Base-by-base conservation (phyloP, 1,140 invertebrate species). In the Philotrypesis tridentata region DNA sequence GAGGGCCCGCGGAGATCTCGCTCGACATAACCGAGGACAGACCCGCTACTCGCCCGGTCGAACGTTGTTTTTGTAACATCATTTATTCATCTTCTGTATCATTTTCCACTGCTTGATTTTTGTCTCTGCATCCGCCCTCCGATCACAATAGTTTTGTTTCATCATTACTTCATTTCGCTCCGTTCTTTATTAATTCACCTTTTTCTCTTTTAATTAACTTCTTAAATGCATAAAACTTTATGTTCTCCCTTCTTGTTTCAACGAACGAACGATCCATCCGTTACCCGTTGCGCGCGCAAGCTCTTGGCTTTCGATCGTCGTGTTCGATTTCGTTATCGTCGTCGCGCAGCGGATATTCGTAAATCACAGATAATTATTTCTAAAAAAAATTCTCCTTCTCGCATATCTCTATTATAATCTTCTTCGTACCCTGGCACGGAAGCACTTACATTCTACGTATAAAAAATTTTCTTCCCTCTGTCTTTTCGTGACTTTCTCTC, bases 371-470 rank as follows among this genome's bases (percentile, higher is more conserved):
- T 79, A 82, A 82, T 82, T 82, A 84, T 84, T 80, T 78, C 77
- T 82, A 80, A 80, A 84, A 82, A 82, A 83, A 79, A 65, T 71
- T 55, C 40, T 71, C 60, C 43, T n/a, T 3, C 61, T 76, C 85
- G 72, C 85, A 81, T 86, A 88, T 87, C 84, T 83, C 84, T 88
- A 88, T 87, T 80, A 80, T 87, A 82, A 80, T 85, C 82, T 86
- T 85, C 85, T 81, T 88, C 85, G 84, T 83, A 80, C 82, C 84
- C 87, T 91, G 88, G 88, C 89, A 88, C 88, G 85, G 85, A 87
- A 90, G 87, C 87, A 88, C 88, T 90, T 89, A 87, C 79, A 90
- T 86, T 84, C 86, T 90, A 92, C 84, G 85, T 91, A 88, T 87
- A 90, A 89, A 90, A 89, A 90, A 87, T 85, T 78, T 81, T 84